phyloP scores from a whole-genome alignment of 2,113 vertebrate genomes.

The Pagrus major region DNA sequence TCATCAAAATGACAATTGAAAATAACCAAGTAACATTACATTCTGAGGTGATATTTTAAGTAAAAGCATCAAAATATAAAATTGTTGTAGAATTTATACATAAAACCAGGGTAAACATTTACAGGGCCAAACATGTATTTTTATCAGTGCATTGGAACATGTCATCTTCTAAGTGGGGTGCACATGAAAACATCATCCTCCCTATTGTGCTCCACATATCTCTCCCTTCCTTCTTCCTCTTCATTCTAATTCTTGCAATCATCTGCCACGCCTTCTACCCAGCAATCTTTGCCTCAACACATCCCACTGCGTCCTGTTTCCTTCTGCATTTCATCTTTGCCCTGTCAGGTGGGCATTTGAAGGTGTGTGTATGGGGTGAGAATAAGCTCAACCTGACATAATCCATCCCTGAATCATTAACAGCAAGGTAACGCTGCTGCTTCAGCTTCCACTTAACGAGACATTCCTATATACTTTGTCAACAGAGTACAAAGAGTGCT shows the following conservation, averaged over 20 bases:
- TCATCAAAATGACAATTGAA: too few species aligned
- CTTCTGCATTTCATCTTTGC: conserved; percentile 40
- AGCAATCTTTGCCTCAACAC: conserved; percentile 35
- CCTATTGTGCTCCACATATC: conserved; percentile 54
- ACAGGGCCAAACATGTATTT: too few species aligned
- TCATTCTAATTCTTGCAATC: conserved; percentile 19
- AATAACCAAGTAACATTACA: too few species aligned
- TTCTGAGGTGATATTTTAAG: too few species aligned
- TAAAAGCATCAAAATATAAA: too few species aligned
- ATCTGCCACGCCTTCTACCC: conserved; percentile 15
- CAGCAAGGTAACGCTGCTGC: background rate
- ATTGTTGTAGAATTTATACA: too few species aligned
- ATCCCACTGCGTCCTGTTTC: conserved; percentile 40
- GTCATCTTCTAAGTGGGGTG: background rate
- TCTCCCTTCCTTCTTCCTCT: conserved; percentile 57
- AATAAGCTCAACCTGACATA: conserved; percentile 7
- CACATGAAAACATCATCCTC: background rate
- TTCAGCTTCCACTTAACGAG: conserved; percentile 14
- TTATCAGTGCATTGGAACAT: background rate
- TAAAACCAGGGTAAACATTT: too few species aligned
- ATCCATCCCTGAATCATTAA: conserved; percentile 40
- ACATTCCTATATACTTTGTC: conserved; percentile 16
- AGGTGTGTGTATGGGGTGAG: background rate
- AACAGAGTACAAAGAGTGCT: conserved; percentile 27
- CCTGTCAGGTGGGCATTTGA: conserved; percentile 47